phyloP scores from a whole-genome alignment of 2,113 vertebrate genomes.

The Enhydra lutris region DNA sequence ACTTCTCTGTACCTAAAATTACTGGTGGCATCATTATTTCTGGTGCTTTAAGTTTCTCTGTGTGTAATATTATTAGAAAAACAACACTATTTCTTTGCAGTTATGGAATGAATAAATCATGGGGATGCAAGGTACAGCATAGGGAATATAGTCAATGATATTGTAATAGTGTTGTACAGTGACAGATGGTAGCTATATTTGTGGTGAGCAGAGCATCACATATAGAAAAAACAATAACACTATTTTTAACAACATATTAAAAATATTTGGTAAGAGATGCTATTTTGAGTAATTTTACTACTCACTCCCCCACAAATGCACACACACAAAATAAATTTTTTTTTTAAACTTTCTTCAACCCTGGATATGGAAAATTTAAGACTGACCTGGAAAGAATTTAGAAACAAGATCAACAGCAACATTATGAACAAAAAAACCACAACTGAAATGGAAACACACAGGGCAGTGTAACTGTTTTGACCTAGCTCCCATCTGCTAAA shows the following conservation, averaged over 20 bases:
- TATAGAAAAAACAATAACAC: neutral
- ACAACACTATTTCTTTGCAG: neutral
- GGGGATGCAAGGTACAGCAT: neutral
- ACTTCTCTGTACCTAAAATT: neutral
- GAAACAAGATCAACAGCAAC: neutral
- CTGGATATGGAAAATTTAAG: neutral
- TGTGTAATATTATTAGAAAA: neutral
- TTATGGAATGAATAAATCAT: neutral
- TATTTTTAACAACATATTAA: neutral
- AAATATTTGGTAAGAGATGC: neutral
- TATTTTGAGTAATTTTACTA: neutral
- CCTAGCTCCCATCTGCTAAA: neutral
- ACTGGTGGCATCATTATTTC: neutral
- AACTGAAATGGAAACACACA: neutral
- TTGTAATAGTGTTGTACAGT: neutral
- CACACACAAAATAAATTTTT: neutral
- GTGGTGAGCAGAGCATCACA: neutral
- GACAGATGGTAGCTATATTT: neutral
- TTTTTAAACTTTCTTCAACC: neutral
- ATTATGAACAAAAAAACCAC: neutral
- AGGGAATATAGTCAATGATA: neutral
- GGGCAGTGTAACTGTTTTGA: fast-evolving
- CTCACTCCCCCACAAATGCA: neutral
- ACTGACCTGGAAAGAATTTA: neutral
- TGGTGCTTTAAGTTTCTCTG: neutral